phyloP scores from a whole-genome alignment of 2,888 invertebrate species.

The Leptinotarsa haldemani region DNA sequence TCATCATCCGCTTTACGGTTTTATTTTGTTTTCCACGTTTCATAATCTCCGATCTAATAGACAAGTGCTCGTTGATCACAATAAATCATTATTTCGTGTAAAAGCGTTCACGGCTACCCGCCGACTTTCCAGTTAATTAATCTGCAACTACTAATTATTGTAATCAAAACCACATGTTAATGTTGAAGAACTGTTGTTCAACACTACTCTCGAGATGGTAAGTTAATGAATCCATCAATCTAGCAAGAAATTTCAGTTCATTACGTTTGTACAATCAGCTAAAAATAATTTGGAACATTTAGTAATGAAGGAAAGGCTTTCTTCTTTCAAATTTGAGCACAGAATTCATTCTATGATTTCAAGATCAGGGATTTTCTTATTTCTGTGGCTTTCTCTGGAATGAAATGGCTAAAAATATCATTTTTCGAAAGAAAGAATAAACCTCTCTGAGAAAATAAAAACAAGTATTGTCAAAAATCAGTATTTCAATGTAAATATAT shows the following conservation, averaged over 20 bases:
- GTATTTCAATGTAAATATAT: too few relatives aligned
- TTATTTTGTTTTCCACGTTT: not conserved
- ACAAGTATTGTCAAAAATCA: too few relatives aligned
- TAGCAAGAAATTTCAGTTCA: conserved; percentile 21
- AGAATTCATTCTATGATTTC: not conserved
- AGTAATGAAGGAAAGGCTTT: not conserved
- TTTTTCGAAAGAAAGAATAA: too few relatives aligned
- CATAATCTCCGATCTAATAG: conserved; percentile 12
- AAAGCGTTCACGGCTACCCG: conserved; percentile 31
- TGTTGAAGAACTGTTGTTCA: conserved; percentile 37
- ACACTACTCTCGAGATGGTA: conserved; percentile 31
- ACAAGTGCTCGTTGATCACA: conserved; percentile 32
- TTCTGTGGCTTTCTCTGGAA: not conserved
- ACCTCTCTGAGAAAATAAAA: too few relatives aligned
- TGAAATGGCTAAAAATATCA: too few relatives aligned
- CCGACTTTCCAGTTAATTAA: conserved; percentile 44
- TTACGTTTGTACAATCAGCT: conserved; percentile 12
- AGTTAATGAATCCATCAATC: conserved; percentile 32
- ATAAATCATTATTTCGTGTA: conserved; percentile 42
- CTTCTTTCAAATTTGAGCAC: not conserved
- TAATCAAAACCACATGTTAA: conserved; percentile 42
- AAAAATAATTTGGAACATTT: not conserved
- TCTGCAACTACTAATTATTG: conserved; percentile 43
- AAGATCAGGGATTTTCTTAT: not conserved
- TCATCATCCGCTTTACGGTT: not conserved